Evolutionary conservation across 2,888 invertebrate species (phyloP), one percentile per base, ranked within the genome.

Genomic region (Stenurella melanura): DNA sequence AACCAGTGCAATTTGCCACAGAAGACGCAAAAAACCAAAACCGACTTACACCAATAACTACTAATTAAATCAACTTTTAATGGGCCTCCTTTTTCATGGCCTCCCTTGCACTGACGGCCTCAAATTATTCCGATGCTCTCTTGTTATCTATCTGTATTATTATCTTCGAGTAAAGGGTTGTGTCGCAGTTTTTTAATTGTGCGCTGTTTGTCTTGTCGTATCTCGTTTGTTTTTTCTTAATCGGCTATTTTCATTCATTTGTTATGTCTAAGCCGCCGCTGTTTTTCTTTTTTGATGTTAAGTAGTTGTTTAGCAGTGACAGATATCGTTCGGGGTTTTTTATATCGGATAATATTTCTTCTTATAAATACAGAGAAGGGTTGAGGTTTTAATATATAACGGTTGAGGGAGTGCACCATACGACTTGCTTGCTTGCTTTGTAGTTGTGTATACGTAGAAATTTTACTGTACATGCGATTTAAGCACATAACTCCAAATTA

Each of bases 1-100:
- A 64, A 19, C 57, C 57, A 57, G 69, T n/a, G 58, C 30, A 38
- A 69, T 58, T 30, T 57, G 34, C 57, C 17, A 7, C 26, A n/a
- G 30, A 26, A 84, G 84, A 85, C 84, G 85, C 85, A 84, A 81
- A 83, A 82, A 83, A 83, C 78, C 82, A 81, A 81, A 81, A 82
- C 83, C 85, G 86, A 84, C 87, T 87, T 87, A 87, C 86, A 87
- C 87, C 87, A 87, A 87, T 87, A 87, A 87, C 86, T 86, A 86
- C 85, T 87, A 87, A 88, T 88, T 87, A 87, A 87, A 88, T 88
- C 87, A 87, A 87, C 86, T 87, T 87, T 88, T 87, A 87, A 87
- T 87, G 87, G 81, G 82, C 84, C 83, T 72, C 71, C 83, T 85
- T 86, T 85, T 85, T 84, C 83, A 82, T 79, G 81, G 82, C 83